Base-by-base conservation (phyloP, 2,113 vertebrate genomes). In the Mobula hypostoma region DNA sequence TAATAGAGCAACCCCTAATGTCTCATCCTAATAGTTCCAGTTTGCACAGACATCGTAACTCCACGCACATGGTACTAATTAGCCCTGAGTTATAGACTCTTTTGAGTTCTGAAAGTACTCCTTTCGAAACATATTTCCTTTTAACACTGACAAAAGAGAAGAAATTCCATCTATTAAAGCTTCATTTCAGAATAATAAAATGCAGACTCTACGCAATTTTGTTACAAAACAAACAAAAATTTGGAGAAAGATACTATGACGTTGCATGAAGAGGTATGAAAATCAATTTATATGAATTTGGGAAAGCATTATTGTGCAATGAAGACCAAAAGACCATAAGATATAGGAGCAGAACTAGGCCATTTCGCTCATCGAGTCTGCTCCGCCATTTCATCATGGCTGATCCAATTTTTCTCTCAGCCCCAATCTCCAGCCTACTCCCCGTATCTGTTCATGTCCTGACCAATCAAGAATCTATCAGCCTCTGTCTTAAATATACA, bases 141-240 rank as follows among this genome's bases (percentile, higher is more conserved):
- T 93, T 93, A 48, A 74, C 68, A 74, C 21, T 5, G 21, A 29
- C 9, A 70, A 76, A 70, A 74, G 21, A 92, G n/a, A 70, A 40
- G 70, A 93, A 56, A 76, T 56, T 56, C 68, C 14, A 92, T 92
- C 90, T 72, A n/a, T 93, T 70, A 74, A 48, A 76, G 68, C 91
- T 93, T 29, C 2, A 12, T 7, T n/a, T 24, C 40, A 76, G 66
- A 56, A 74, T 9, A 48, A 74, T 2, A 93, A 29, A 74, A 24
- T 70, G 68, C 70, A 29, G 19, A 93, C 19, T 29, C 68, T 56
- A 48, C 27, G 19, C 21, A 74, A 29, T 11, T 88, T 74, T 74
- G 29, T 48, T 48, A 70, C 72, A 93, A 93, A 93, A 76, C 70
- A 74, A 29, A 21, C 56, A 14, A 56, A 56, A 27, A 40, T 72